Percentiles rank a stretch among this genome's conserved stretches.
Evolutionary conservation across 2,888 invertebrate species (phyloP).

Genomic region (Scelioninae gen. 2): DNA sequence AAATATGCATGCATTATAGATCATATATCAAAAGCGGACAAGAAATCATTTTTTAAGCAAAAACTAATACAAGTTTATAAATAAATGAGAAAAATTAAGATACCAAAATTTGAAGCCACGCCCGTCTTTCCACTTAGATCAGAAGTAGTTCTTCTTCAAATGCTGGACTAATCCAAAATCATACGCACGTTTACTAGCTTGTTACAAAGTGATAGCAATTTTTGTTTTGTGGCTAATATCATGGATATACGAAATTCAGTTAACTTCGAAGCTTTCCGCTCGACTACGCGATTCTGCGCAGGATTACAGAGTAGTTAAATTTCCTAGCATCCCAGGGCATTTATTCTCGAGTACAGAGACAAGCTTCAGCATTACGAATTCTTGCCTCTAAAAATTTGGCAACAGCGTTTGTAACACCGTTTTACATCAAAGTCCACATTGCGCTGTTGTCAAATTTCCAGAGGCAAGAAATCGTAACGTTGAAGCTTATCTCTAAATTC

Average conservation of each 20-base stretch:
- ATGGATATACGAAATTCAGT: constrained; percentile 67
- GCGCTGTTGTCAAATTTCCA: too few relatives aligned
- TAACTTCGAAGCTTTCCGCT: constrained; percentile 47
- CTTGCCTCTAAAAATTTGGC: too few relatives aligned
- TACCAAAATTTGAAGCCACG: constrained; percentile 33
- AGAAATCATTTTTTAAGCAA: background rate
- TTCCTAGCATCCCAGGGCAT: too few relatives aligned
- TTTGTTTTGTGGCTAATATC: constrained; percentile 73
- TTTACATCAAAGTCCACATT: too few relatives aligned
- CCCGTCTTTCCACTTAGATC: too few relatives aligned
- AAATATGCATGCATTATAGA: constrained; percentile 65
- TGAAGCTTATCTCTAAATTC: too few relatives aligned
- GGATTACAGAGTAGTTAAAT: too few relatives aligned
- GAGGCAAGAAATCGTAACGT: too few relatives aligned
- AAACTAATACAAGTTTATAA: background rate
- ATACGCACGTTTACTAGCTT: constrained; percentile 65
- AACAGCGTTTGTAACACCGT: too few relatives aligned
- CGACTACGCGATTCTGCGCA: constrained; percentile 20
- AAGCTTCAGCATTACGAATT: too few relatives aligned
- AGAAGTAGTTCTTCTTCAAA: constrained; percentile 28
- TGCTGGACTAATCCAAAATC: constrained; percentile 52
- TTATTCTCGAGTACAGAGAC: too few relatives aligned
- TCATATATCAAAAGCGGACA: constrained; percentile 61
- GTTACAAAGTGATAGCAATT: constrained; percentile 68
- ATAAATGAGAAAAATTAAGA: constrained; percentile 6